Base-by-base conservation (phyloP, 2,888 invertebrate species). In the Cosmia pyralina region DNA sequence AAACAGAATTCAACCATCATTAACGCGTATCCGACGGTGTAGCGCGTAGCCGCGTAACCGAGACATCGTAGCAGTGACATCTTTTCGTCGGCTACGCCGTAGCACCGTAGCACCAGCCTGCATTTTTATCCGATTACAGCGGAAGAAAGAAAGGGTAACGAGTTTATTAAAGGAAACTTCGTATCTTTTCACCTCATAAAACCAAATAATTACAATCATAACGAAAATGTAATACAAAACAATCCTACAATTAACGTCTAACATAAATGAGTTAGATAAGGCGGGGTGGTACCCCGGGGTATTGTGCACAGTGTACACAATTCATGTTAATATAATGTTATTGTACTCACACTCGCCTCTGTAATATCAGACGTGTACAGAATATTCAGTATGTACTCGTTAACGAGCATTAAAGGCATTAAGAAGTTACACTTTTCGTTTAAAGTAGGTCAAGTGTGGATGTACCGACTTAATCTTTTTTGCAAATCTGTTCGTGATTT, bases 181-280 rank as follows among this genome's bases (percentile, higher is more conserved):
- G 17, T 4, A 52, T 44, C 13, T 64, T 55, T 48, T 65, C 59
- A 34, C 50, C n/a, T 59, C 22, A 60, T 73, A 67, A 79, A 69
- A 34, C 41, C 28, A 60, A 72, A 81, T 74, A 71, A 85, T 78
- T 66, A 80, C 52, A 72, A 63, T 72, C 52, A 67, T 62, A 75
- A 73, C 71, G 59, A 67, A 76, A 77, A 58, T 67, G 64, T 65
- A 69, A 75, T 60, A 83, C 82, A 79, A 83, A 82, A 83, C 79
- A 85, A 88, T 84, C 76, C 77, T 76, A 79, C 87, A 88, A 90
- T 91, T 90, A 90, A 88, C 82, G 87, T 88, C 84, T 83, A 81
- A 90, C 87, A 83, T 87, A 89, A 28, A 89, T 85, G 87, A 89
- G 86, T 87, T 84, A 82, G 91, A 91, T 90, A 87, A 85, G 85